A percentile compares a stretch with the other conserved stretches of the same genome.
Evolutionary conservation across 2,797 vertebrate species (phyloP).

Genomic region (Knipowitschia caucasica): DNA sequence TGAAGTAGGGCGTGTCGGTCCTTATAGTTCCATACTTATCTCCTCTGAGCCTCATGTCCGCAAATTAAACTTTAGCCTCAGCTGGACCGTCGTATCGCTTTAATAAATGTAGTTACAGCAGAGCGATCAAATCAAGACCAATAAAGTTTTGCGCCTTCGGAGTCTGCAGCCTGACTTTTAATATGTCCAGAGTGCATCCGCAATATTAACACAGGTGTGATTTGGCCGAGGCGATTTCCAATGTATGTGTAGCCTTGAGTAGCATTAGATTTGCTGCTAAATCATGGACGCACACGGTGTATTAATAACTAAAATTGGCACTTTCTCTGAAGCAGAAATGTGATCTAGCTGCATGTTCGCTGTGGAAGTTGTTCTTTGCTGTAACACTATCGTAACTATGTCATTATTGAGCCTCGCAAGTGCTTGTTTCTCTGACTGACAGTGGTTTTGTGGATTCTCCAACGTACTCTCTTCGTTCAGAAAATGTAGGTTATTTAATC

Average conservation of each 20-base stretch:
- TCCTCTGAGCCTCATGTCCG: slow-evolving; percentile 17
- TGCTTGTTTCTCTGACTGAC: no score
- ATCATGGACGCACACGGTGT: not conserved
- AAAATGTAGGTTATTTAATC: no score
- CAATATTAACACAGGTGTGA: slow-evolving; percentile 1
- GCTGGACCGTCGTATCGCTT: slow-evolving; percentile 9
- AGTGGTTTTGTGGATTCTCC: no score
- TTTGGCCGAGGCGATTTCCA: not conserved
- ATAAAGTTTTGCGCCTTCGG: slow-evolving; percentile 5
- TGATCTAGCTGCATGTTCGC: not conserved
- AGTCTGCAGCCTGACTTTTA: slow-evolving; percentile 3
- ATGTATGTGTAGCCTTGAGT: no score
- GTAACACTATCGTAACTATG: not conserved
- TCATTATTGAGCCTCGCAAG: not conserved
- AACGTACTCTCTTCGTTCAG: no score
- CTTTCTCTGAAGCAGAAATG: not conserved
- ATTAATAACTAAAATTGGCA: not conserved
- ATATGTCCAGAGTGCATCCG: slow-evolving; percentile 1
- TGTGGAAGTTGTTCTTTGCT: not conserved
- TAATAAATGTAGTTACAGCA: not conserved
- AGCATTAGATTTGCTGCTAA: no score
- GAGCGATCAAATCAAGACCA: slow-evolving; percentile 7
- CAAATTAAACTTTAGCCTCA: slow-evolving; percentile 14
- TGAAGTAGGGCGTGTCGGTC: slow-evolving; percentile 17
- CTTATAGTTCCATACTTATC: slow-evolving; percentile 13